phyloP scores from a whole-genome alignment of 2,797 vertebrate species.

The Threskiornis aethiopicus region DNA sequence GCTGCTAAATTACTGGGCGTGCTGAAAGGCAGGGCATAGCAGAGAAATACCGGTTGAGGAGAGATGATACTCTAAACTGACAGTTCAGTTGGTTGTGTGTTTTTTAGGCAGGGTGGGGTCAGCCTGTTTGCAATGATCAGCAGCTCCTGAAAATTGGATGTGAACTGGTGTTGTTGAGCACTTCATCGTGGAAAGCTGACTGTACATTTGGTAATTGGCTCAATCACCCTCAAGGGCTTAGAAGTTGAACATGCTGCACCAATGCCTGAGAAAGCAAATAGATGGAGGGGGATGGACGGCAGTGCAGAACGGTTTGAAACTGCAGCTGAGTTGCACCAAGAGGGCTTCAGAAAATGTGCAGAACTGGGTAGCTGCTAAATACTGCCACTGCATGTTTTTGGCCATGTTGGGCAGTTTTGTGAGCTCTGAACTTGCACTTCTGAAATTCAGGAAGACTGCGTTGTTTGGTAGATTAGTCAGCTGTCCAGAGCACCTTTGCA shows the following conservation, averaged over 20 bases:
- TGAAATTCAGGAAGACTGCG: background rate
- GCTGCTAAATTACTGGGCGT: background rate
- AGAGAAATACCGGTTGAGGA: background rate
- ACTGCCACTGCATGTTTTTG: background rate
- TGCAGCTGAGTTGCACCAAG: background rate
- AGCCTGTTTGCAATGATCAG: background rate
- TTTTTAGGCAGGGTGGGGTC: background rate
- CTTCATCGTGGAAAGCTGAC: background rate
- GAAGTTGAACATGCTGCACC: background rate
- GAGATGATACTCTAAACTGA: background rate
- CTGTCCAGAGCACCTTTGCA: background rate
- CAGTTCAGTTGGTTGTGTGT: background rate
- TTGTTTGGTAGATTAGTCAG: background rate
- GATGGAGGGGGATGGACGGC: background rate
- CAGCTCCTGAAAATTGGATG: background rate
- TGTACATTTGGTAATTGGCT: background rate
- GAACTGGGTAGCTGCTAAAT: background rate
- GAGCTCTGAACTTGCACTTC: background rate
- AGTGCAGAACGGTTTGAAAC: rapidly evolving
- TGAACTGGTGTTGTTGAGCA: background rate
- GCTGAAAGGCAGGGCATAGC: background rate
- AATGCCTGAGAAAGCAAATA: background rate
- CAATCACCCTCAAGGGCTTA: background rate
- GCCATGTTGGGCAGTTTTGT: background rate
- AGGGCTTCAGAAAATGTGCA: background rate